Evolutionary conservation across 2,888 invertebrate genomes (phyloP), one percentile per base, ranked within the genome.

Genomic region (Drosophila formosana): DNA sequence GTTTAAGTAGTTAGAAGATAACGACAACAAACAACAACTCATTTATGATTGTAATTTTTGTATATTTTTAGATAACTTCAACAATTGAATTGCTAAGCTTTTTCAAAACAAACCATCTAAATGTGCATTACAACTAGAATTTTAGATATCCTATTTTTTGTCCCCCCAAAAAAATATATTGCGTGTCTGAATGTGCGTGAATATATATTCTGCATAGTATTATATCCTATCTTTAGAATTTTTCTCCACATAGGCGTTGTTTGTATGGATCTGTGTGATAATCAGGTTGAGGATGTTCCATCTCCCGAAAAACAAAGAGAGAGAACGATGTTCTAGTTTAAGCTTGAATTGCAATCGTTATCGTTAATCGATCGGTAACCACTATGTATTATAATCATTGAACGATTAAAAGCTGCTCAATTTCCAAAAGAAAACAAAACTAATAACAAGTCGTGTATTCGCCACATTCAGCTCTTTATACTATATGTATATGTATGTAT

Each of bases 21-120:
- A 37, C 37, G 11, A 37, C 11, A 37, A 37, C 34, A 34, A 34
- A 37, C 8, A 32, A 32, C 32, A 79, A 79, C 67, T 80, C 64
- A 77, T 78, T 72, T 63, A 66, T 53, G 69, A 69, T 69, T 82
- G 72, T 77, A 72, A 80, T 64, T 75, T 75, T 75, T 81, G 62
- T 77, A 72, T 80, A 70, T 72, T 82, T 82, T 82, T 82, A 80
- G 77, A 47, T 72, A 79, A 68, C 37, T 66, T 80, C 71, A 37
- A 37, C 11, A 66, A 76, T 82, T 82, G 52, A 79, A 79, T 73
- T 82, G 73, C 74, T 82, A 70, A 55, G 66, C 79, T 72, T 79
- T 75, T 79, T 67, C 50, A 77, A 26, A 52, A 28, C 7, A 43
- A 49, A 62, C 63, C 69, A 78, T 83, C 83, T 83, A 70, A 80